These are phyloP conservation scores for Poeciliopsis infans DNA, from an alignment of 2,797 vertebrate genomes.

Conservation along the genomic window DNA sequence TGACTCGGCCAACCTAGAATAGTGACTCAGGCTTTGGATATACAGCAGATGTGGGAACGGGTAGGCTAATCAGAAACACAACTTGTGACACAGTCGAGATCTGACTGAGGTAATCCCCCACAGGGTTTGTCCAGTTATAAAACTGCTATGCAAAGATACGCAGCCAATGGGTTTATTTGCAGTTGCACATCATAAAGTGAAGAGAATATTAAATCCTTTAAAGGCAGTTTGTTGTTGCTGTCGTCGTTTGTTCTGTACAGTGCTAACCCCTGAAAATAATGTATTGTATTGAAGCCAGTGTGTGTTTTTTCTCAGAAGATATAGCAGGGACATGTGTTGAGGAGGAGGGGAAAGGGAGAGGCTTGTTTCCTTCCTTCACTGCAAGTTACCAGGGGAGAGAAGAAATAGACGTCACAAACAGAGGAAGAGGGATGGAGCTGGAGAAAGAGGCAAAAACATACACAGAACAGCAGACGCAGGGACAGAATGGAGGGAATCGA, in stretches of 20 bases:
- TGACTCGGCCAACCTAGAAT: slow-evolving; percentile 32
- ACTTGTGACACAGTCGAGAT: slow-evolving; percentile 15
- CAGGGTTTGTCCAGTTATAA: background rate
- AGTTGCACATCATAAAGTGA: background rate
- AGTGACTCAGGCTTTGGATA: slow-evolving; percentile 53
- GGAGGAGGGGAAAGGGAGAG: slow-evolving; percentile 74
- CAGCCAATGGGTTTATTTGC: background rate
- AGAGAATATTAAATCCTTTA: background rate
- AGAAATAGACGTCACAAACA: slow-evolving; percentile 49
- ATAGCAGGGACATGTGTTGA: slow-evolving; percentile 65
- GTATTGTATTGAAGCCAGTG: slow-evolving; percentile 32
- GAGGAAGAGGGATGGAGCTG: slow-evolving; percentile 50
- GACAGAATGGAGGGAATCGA: background rate
- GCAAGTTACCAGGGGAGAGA: slow-evolving; percentile 59
- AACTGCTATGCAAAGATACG: background rate
- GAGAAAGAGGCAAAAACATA: slow-evolving; percentile 29
- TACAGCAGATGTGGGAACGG: slow-evolving; percentile 44
- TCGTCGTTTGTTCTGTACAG: background rate
- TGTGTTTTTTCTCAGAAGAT: slow-evolving; percentile 35
- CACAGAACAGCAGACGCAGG: slow-evolving; percentile 9
- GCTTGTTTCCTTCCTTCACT: slow-evolving; percentile 74
- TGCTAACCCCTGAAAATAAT: slow-evolving; percentile 5
- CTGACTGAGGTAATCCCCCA: slow-evolving; percentile 8
- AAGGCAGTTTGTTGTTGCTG: background rate
- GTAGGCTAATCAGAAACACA: slow-evolving; percentile 49